Evolutionary conservation across 2,113 vertebrate species (phyloP).

Genomic region (Nymphicus hollandicus): DNA sequence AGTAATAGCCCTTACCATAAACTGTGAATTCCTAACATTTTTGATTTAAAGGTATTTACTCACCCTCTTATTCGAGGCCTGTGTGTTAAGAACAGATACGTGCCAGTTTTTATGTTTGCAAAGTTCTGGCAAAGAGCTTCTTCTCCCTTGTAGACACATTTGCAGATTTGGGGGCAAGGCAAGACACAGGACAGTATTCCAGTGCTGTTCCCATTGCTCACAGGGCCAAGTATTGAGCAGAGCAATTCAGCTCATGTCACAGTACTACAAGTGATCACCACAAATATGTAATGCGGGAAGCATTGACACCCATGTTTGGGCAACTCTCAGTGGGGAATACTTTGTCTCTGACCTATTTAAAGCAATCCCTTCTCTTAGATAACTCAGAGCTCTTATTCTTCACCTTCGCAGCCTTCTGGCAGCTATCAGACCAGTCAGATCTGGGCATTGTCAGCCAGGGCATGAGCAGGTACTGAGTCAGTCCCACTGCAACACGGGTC

Average conservation of each 20-base stretch:
- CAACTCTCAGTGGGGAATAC: background rate
- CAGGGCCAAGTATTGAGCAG: background rate
- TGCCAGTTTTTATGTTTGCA: background rate
- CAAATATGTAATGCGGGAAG: background rate
- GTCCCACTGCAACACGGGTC: background rate
- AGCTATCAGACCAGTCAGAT: background rate
- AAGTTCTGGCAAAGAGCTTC: background rate
- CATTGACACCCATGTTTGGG: background rate
- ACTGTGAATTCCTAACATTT: background rate
- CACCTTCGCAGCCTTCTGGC: background rate
- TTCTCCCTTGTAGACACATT: background rate
- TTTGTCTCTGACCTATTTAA: background rate
- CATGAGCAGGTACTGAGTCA: background rate
- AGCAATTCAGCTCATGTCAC: background rate
- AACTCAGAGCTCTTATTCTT: background rate
- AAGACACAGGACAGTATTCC: background rate
- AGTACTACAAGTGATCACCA: background rate
- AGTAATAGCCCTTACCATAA: background rate
- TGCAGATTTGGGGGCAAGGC: background rate
- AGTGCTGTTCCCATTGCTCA: background rate
- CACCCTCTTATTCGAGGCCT: background rate
- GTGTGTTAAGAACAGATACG: background rate
- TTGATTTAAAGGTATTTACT: background rate
- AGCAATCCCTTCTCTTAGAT: background rate
- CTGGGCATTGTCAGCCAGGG: background rate